Conservation (phyloP, 2,888 invertebrate species). For the Sphaerophoria taeniata region DNA sequence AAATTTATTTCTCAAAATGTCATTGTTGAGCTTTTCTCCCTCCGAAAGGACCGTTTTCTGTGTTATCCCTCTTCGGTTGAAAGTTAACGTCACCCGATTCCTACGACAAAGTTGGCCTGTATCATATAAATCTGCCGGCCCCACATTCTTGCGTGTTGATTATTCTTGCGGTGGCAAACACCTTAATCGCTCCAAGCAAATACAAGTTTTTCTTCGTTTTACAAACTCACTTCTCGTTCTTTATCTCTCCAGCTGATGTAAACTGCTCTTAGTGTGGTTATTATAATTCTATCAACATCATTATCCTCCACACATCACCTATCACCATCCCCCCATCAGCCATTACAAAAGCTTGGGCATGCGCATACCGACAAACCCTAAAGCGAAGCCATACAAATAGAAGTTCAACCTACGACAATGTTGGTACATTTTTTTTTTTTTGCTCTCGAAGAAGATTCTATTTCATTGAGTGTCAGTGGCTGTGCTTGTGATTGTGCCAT, state of each 20-base stretch:
- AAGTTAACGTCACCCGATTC: background rate
- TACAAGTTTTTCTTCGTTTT: constrained; percentile 25
- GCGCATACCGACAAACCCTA: constrained; percentile 57
- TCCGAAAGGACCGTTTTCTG: too few species aligned
- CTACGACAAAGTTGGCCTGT: constrained; percentile 35
- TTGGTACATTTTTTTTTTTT: background rate
- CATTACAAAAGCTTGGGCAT: constrained; percentile 25
- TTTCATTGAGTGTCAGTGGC: constrained; percentile 60
- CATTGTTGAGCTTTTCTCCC: too few species aligned
- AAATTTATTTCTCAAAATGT: too few species aligned
- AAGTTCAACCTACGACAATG: constrained; percentile 73
- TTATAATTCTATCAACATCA: constrained; percentile 5
- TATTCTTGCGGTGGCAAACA: constrained; percentile 48
- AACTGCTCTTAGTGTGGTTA: constrained; percentile 3
- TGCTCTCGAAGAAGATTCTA: constrained; percentile 53
- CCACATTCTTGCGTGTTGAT: constrained; percentile 42
- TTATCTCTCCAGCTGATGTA: constrained; percentile 7
- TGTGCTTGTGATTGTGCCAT: background rate
- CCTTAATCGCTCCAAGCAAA: constrained; percentile 35
- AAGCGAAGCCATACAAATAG: constrained; percentile 68
- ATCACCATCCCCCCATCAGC: constrained; percentile 5
- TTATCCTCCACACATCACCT: constrained; percentile 25
- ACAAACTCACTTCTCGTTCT: background rate
- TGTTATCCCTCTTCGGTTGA: too few species aligned
- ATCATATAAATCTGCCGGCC: constrained; percentile 43